phyloP scores from a whole-genome alignment of 1,140 invertebrate species.

The Panonychus citri region DNA sequence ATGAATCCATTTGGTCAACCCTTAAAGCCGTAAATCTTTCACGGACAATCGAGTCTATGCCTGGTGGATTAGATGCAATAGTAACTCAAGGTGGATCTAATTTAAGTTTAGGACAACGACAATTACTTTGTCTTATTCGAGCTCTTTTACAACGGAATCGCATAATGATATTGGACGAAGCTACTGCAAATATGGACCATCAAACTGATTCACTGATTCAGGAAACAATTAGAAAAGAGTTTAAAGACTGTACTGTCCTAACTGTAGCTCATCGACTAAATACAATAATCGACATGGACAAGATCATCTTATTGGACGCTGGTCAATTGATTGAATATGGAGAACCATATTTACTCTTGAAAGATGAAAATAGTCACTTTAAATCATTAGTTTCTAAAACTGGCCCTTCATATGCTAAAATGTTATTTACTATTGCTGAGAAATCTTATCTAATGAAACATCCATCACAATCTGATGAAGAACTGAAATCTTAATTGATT shows the following conservation, averaged over 20 bases:
- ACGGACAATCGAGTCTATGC: constrained; percentile 11
- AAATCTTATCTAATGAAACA: too few relatives aligned
- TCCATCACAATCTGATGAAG: too few relatives aligned
- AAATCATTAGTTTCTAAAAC: too few relatives aligned
- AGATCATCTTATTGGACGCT: too few relatives aligned
- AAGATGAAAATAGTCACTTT: too few relatives aligned
- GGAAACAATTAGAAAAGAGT: constrained; percentile 49
- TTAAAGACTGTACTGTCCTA: constrained; percentile 60
- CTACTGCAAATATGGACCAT: constrained; percentile 73
- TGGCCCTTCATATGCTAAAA: too few relatives aligned
- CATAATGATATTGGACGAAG: constrained; percentile 83
- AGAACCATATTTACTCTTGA: too few relatives aligned
- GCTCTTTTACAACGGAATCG: constrained; percentile 63
- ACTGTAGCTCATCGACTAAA: constrained; percentile 80
- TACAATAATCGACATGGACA: too few relatives aligned
- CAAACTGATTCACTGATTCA: constrained; percentile 71
- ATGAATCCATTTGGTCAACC: constrained; percentile 18
- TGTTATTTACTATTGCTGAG: too few relatives aligned
- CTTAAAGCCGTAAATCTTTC: constrained; percentile 17
- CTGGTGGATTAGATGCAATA: constrained; percentile 14
- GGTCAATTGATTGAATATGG: too few relatives aligned
- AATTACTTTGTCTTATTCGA: constrained; percentile 61
- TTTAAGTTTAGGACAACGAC: constrained; percentile 46
- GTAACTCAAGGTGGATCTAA: constrained; percentile 31
- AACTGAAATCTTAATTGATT: too few relatives aligned